Base-by-base conservation (phyloP, 2,888 invertebrate species). In the Rhagophthalmus giganteus region DNA sequence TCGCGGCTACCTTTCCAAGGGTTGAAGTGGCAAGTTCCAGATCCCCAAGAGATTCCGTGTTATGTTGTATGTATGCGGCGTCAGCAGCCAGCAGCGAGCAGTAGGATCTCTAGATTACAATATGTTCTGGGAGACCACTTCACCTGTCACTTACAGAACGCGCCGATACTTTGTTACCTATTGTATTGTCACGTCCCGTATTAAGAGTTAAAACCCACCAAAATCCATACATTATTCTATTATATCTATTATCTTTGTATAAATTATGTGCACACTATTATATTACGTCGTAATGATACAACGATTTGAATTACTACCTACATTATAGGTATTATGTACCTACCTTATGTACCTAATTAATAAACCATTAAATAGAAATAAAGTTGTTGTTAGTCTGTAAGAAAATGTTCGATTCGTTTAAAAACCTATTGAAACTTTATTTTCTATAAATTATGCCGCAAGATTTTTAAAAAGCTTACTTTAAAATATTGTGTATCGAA, bases 161-260 rank as follows among this genome's bases (percentile, higher is more conserved):
- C 53, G 55, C 52, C 59, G 60, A 63, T 63, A 61, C 55, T 57
- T 60, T 61, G 60, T 60, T 53, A 58, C 57, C 59, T 57, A 61
- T 61, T 61, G 61, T 63, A 58, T 57, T 58, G 58, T 57, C 58
- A 59, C 59, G 59, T 58, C 24, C 52, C 35, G 42, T 54, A 54
- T 54, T 54, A 54, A 48, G 42, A 42, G 48, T 39, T 30, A 33
- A 45, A 38, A 20, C 38, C 20, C 27, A 33, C 10, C 34, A 31
- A 38, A 37, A 37, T 9, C 25, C 13, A 15, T 28, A 15, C 15
- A 24, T 24, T 35, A 25, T 32, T 37, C 46, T 20, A 12, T 39
- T 33, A 7, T 24, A 32, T 28, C 30, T n/a, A n/a, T n/a, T n/a
- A 37, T 33, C 30, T 31, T 34, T 7, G 14, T 12, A 34, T 45